Evolutionary conservation across 1,140 invertebrate species (phyloP).

Genomic region (Bombus sylvicola): DNA sequence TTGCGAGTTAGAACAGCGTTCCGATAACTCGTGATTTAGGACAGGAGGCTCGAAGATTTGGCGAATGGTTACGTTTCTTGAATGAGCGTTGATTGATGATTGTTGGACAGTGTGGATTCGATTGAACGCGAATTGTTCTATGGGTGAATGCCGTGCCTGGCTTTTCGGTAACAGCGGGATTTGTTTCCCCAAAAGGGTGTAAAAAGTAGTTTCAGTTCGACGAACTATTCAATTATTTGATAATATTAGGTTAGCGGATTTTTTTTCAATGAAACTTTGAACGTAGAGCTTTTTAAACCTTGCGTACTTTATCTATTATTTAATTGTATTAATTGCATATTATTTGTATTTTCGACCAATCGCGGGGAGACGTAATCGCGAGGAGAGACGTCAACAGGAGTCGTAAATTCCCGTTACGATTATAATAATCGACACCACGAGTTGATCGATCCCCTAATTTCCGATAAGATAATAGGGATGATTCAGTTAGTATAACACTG

Average conservation of each 20-base stretch:
- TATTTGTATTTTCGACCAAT: no score
- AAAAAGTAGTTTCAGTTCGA: background rate
- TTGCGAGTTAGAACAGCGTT: background rate
- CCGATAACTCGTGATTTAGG: background rate
- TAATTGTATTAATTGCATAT: no score
- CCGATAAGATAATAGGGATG: no score
- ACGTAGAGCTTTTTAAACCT: no score
- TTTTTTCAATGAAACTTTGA: background rate
- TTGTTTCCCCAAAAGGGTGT: background rate
- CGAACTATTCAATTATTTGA: background rate
- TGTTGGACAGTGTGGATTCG: background rate
- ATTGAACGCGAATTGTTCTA: background rate
- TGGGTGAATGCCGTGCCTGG: background rate
- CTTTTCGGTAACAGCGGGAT: background rate
- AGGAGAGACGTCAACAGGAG: no score
- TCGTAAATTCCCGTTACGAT: no score
- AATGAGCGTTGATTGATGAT: conserved; percentile 20
- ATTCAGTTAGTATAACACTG: no score
- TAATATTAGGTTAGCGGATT: background rate
- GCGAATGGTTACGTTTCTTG: conserved; percentile 4
- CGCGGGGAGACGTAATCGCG: no score
- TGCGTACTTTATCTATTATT: no score
- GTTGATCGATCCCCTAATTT: no score
- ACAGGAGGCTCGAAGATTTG: background rate
- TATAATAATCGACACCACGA: no score